phyloP scores from a whole-genome alignment of 2,113 vertebrate species.

The Rhinogobius similis region DNA sequence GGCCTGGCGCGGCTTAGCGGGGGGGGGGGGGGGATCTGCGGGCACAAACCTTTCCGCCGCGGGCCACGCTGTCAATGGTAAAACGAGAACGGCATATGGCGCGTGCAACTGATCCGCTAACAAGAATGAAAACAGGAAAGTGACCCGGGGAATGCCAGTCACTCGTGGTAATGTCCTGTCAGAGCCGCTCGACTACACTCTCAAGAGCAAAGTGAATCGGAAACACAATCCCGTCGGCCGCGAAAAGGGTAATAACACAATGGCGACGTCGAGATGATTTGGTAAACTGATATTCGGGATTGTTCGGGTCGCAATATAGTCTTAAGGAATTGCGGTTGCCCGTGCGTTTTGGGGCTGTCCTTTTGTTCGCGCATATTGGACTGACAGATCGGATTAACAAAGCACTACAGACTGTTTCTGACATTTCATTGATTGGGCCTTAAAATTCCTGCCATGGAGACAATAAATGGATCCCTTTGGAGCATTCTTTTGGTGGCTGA shows the following conservation, averaged over 20 bases:
- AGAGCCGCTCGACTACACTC: background rate
- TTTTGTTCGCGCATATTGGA: too few species aligned
- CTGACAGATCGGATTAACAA: too few species aligned
- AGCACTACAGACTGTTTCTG: too few species aligned
- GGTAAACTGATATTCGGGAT: too few species aligned
- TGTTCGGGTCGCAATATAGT: too few species aligned
- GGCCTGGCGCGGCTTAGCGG: slow-evolving; percentile 50
- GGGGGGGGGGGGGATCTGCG: slow-evolving; percentile 29
- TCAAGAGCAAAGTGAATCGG: background rate
- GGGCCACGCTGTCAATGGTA: slow-evolving; percentile 59
- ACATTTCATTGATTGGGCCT: too few species aligned
- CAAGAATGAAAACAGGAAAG: slow-evolving; percentile 26
- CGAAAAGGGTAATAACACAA: background rate
- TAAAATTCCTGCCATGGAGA: too few species aligned
- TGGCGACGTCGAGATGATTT: too few species aligned
- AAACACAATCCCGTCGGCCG: background rate
- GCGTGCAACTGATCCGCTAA: slow-evolving; percentile 16
- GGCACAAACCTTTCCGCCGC: slow-evolving; percentile 44
- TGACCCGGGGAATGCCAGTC: slow-evolving; percentile 4
- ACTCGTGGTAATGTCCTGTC: background rate
- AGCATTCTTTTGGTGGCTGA: too few species aligned
- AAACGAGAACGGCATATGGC: slow-evolving; percentile 16
- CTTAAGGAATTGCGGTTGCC: too few species aligned
- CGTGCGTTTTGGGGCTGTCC: too few species aligned
- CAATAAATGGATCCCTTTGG: too few species aligned